Percentiles rank a stretch among this genome's conserved stretches.
phyloP scores from a whole-genome alignment of 1,140 invertebrate genomes.

The Eumaeus atala region DNA sequence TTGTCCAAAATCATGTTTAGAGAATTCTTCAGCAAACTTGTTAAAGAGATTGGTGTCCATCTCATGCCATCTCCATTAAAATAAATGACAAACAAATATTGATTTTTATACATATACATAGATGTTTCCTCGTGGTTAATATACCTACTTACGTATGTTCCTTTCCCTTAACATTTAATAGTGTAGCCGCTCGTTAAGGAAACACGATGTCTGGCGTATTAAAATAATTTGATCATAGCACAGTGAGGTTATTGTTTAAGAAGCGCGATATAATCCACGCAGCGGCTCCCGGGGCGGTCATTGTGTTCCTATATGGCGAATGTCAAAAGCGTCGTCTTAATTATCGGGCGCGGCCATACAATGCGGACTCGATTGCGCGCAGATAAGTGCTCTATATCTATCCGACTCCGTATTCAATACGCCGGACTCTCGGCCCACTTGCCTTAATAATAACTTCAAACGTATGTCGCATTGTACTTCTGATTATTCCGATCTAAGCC shows the following conservation, averaged over 20 bases:
- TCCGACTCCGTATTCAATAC: conserved; percentile 62
- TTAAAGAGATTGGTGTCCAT: too few species aligned
- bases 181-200: conserved; percentile 55
- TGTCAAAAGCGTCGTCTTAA: conserved; percentile 74
- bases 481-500: conserved; percentile 66
- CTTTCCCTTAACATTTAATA: conserved; percentile 31
- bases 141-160: conserved; percentile 30
- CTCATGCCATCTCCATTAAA: too few species aligned
- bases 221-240: conserved; percentile 71
- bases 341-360: conserved; percentile 69
- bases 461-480: conserved; percentile 68
- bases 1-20: too few species aligned
- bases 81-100: too few species aligned
- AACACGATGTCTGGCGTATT: conserved; percentile 59
- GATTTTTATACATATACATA: too few species aligned
- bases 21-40: too few species aligned
- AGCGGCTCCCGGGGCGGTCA: conserved; percentile 64
- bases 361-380: conserved; percentile 67
- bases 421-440: conserved; percentile 48
- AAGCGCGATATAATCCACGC: conserved; percentile 59
- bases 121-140: conserved; percentile 21
- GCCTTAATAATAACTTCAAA: conserved; percentile 70
- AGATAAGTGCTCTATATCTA: conserved; percentile 66
- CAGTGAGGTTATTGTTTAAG: conserved; percentile 66
- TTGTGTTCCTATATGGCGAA: conserved; percentile 73